Percentiles rank a stretch among this genome's conserved stretches.
phyloP scores from a whole-genome alignment of 1,140 invertebrate species.

The Harlomillsia oculata region DNA sequence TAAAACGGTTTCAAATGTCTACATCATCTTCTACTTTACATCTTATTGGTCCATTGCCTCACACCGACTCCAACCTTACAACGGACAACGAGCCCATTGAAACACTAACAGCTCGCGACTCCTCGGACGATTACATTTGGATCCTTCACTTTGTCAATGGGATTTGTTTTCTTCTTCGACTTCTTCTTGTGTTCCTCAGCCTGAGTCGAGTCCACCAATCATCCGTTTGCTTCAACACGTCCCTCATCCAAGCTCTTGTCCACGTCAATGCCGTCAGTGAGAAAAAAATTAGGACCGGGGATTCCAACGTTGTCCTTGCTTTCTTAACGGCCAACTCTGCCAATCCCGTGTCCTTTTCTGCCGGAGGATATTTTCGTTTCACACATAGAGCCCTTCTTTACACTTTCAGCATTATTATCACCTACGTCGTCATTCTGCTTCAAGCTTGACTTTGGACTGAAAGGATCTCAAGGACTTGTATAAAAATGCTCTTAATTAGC shows the following conservation, averaged over 20 bases:
- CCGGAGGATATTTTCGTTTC: constrained; percentile 29
- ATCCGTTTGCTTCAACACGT: constrained; percentile 12
- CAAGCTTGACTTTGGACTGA: too few species aligned
- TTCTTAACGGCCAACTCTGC: constrained; percentile 14
- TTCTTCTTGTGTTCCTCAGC: constrained; percentile 25
- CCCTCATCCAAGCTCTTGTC: constrained; percentile 1
- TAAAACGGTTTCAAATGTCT: background rate
- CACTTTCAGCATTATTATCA: constrained; percentile 30
- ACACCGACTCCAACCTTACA: too few species aligned
- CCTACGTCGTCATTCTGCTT: constrained; percentile 31
- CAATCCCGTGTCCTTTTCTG: constrained; percentile 24
- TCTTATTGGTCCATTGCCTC: too few species aligned
- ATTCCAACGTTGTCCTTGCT: constrained; percentile 20
- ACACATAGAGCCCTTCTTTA: constrained; percentile 15
- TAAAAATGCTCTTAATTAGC: too few species aligned
- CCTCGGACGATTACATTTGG: background rate
- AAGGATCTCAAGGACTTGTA: too few species aligned
- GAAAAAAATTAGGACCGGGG: background rate
- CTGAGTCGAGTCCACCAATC: constrained; percentile 27
- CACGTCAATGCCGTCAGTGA: constrained; percentile 1
- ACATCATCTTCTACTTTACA: background rate
- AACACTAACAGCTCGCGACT: background rate
- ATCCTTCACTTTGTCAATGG: background rate
- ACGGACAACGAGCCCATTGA: background rate
- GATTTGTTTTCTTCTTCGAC: constrained; percentile 5